These are phyloP conservation scores for Echinops telfairi DNA, from an alignment of 2,113 vertebrate genomes.

Conservation along the genomic window DNA sequence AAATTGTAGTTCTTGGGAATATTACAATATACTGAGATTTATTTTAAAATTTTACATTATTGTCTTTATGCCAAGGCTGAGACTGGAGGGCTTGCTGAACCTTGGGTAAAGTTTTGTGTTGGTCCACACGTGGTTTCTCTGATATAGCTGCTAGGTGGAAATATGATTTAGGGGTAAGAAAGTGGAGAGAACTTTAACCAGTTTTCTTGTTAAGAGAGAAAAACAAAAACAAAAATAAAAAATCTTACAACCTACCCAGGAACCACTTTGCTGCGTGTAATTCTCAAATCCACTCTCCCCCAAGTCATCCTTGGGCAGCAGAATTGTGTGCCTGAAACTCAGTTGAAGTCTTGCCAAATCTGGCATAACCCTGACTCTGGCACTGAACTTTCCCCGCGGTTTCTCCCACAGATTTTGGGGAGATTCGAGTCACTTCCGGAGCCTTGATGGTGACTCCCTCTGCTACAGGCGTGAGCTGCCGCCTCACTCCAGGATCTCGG, in stretches of 20 bases:
- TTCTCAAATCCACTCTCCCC: neutral
- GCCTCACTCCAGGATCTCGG: neutral
- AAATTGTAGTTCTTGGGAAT: slow-evolving; percentile 25
- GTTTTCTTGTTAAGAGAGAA: slow-evolving; percentile 39
- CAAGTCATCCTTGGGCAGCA: neutral
- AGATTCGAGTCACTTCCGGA: slow-evolving; percentile 14
- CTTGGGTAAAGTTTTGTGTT: neutral
- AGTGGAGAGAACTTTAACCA: neutral
- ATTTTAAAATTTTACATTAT: neutral
- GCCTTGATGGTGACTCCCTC: neutral
- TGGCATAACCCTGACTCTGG: neutral
- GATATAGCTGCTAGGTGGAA: neutral
- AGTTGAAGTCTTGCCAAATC: neutral
- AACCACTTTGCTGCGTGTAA: neutral
- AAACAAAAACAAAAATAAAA: neutral
- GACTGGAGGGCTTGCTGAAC: neutral
- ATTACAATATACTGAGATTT: slow-evolving; percentile 30
- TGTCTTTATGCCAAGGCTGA: slow-evolving; percentile 11
- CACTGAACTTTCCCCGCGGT: neutral
- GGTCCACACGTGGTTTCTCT: neutral
- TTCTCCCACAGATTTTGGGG: neutral
- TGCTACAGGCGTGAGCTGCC: fast-evolving
- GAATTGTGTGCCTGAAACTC: neutral
- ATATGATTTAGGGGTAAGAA: neutral
- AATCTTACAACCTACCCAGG: neutral